Conservation (phyloP, 2,797 vertebrate species). For the Coreius guichenoti region DNA sequence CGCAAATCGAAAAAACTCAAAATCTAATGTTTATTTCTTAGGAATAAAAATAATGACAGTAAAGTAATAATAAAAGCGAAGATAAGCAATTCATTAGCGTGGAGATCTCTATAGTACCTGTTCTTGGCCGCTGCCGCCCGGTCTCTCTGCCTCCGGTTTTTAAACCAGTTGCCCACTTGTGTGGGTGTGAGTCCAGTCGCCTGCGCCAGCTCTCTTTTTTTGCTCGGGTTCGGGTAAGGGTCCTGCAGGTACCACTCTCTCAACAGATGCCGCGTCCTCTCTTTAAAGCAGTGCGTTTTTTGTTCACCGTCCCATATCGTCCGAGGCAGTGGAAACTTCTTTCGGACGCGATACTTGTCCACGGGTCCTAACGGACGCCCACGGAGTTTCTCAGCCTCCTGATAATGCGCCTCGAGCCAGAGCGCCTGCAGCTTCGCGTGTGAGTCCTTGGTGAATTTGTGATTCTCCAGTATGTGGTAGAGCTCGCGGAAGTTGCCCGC, state of each 20-base stretch:
- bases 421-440: constrained; percentile 95
- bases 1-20: too few relatives aligned
- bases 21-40: not conserved
- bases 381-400: constrained; percentile 96
- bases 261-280: constrained; percentile 93
- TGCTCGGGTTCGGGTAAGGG: constrained; percentile 95
- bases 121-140: constrained; percentile 96
- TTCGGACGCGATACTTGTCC: constrained; percentile 97
- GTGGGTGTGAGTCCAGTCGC: constrained; percentile 98
- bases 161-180: constrained; percentile 99
- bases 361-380: constrained; percentile 95
- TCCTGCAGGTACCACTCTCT: constrained; percentile 98
- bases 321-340: constrained; percentile 97
- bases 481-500: constrained; percentile 95
- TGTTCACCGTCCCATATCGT: constrained; percentile 99
- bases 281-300: constrained; percentile 99
- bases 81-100: not conserved
- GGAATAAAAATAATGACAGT: not conserved
- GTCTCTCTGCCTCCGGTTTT: constrained; percentile 97
- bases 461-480: constrained; percentile 95
- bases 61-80: not conserved
- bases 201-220: constrained; percentile 96
- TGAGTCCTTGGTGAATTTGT: constrained; percentile 98
- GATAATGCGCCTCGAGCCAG: constrained; percentile 98
- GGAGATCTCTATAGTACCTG: constrained; percentile 80